A percentile compares a stretch with the other conserved stretches of the same genome.
These are phyloP conservation scores for Cebus imitator DNA, from an alignment of 2,113 vertebrate genomes.

Conservation along the genomic window DNA sequence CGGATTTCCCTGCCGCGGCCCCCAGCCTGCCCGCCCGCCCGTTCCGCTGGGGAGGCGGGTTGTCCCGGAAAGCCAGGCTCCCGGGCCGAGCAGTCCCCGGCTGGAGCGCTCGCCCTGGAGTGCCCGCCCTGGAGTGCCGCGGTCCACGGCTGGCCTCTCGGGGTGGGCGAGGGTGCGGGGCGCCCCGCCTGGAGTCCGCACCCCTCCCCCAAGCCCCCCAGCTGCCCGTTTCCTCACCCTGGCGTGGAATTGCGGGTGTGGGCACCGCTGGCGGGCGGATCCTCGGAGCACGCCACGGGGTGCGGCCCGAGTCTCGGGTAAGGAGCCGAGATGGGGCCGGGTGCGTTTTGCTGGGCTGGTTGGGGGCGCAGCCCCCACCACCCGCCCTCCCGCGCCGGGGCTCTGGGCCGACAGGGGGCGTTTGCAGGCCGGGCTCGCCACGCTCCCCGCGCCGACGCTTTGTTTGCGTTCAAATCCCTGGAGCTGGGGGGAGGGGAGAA, in stretches of 20 bases:
- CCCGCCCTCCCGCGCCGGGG: conserved; percentile 52
- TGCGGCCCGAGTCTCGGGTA: not conserved
- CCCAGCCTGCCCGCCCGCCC: conserved; percentile 8
- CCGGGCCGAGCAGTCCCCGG: not conserved
- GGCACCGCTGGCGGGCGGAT: not conserved
- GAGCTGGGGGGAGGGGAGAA: conserved; percentile 64
- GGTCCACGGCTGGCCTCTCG: not conserved
- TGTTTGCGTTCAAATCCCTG: conserved; percentile 76
- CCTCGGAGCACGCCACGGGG: not conserved
- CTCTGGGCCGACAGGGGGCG: conserved; percentile 73
- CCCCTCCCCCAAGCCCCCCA: not conserved
- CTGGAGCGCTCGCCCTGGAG: not conserved
- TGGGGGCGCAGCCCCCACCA: not conserved
- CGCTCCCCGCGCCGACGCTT: conserved; percentile 71
- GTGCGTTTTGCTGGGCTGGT: not conserved
- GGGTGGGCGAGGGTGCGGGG: conserved; percentile 15
- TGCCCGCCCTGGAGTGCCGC: not conserved
- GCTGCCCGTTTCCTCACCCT: not conserved
- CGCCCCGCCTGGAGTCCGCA: not conserved
- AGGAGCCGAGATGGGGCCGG: not conserved
- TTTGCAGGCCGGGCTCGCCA: conserved; percentile 57
- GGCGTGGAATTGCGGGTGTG: not conserved
- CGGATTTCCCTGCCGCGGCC: conserved; percentile 73
- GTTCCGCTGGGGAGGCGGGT: conserved; percentile 42
- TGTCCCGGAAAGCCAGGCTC: conserved; percentile 52